Percentiles rank a stretch among this genome's conserved stretches.
These are phyloP conservation scores for Clitarchus hookeri DNA, from an alignment of 2,888 invertebrate species.

Conservation along the genomic window DNA sequence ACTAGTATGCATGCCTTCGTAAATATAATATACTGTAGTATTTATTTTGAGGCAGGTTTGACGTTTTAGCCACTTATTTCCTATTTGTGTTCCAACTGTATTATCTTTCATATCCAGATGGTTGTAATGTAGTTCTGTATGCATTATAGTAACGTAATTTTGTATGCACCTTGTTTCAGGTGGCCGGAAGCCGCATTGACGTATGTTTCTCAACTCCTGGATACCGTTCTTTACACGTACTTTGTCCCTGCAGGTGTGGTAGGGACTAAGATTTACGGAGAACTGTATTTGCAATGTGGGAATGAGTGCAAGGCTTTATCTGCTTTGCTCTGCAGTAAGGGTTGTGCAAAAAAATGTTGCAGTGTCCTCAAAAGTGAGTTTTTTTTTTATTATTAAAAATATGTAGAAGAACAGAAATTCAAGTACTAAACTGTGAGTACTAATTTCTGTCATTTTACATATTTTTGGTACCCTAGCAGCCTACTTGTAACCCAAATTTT, in stretches of 20 bases:
- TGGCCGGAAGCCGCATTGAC: neutral
- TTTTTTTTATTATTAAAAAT: neutral
- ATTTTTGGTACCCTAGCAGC: too few species aligned
- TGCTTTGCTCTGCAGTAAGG: neutral
- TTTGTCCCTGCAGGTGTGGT: neutral
- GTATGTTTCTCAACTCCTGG: neutral
- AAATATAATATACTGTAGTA: too few species aligned
- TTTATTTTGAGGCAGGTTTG: too few species aligned
- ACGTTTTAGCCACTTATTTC: too few species aligned
- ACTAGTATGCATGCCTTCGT: too few species aligned
- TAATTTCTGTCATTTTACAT: too few species aligned
- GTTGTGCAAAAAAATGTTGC: neutral
- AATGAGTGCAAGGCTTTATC: neutral
- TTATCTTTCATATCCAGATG: neutral
- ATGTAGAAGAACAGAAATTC: too few species aligned
- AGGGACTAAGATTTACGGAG: neutral
- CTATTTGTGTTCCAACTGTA: too few species aligned
- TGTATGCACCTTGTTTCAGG: neutral
- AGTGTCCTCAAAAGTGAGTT: neutral
- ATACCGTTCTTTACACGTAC: neutral
- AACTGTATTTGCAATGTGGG: neutral
- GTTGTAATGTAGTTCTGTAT: neutral
- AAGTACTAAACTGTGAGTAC: too few species aligned
- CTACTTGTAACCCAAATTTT: neutral
- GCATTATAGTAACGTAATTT: too few species aligned